phyloP scores from a whole-genome alignment of 2,888 invertebrate species.

The Heliconius sara region DNA sequence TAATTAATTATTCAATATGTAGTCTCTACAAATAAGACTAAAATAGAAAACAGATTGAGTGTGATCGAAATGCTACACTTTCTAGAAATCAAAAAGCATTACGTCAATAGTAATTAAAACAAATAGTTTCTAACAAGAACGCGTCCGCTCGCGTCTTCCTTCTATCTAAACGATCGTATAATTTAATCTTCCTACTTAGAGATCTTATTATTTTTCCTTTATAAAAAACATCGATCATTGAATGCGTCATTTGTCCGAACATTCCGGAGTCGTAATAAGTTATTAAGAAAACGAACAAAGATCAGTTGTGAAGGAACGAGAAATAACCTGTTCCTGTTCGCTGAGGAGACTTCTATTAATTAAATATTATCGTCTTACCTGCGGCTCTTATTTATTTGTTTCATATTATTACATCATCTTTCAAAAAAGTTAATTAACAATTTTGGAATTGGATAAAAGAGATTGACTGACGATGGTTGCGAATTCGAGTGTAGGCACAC shows the following conservation, averaged over 20 bases:
- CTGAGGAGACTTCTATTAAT: conserved; percentile 25
- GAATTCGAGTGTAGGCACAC: neutral
- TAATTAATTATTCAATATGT: neutral
- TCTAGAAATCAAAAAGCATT: neutral
- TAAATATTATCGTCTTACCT: conserved; percentile 16
- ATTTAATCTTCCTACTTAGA: conserved; percentile 19
- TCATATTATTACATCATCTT: neutral
- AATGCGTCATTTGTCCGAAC: conserved; percentile 24
- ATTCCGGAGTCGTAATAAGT: conserved; percentile 26
- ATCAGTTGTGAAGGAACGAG: neutral
- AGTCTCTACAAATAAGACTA: neutral
- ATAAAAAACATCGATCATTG: conserved; percentile 23
- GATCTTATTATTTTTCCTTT: conserved; percentile 17
- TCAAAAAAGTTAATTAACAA: neutral
- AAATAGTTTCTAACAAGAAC: neutral
- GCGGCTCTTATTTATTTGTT: neutral
- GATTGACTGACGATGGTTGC: neutral
- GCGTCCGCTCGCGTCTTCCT: neutral
- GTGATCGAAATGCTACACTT: neutral
- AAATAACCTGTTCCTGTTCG: conserved; percentile 15
- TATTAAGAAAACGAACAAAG: conserved; percentile 29
- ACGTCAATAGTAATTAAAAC: neutral
- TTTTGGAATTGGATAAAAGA: neutral
- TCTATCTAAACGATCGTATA: conserved; percentile 18
- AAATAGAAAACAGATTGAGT: neutral